Base-by-base conservation (phyloP, 2,113 vertebrate genomes). In the Chauna torquata region DNA sequence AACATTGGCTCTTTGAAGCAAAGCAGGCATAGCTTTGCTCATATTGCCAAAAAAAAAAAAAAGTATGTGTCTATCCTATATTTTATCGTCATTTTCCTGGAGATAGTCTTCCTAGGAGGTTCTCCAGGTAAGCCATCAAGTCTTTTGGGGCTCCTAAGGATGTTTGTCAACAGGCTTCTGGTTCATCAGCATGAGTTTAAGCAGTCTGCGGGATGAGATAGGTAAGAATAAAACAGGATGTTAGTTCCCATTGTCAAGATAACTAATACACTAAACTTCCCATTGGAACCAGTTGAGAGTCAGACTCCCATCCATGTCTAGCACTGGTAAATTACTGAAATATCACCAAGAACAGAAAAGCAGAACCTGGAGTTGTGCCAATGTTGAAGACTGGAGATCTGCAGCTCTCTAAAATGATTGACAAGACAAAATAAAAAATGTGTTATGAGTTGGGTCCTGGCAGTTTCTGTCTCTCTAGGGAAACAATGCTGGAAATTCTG, bases 1-100 rank as follows among this genome's bases (percentile, higher is more conserved):
- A 59, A 66, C 82, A 88, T 1, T 23, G 3, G 23, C 66, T 94
- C 42, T 75, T 89, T 84, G 68, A 95, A 97, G 66, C n/a, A 91
- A 92, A 86, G 45, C 27, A 52, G 44, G 30, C 54, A 71, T 11
- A 78, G 54, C 17, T 88, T 86, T 92, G 59, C 13, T 68, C 7
- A 55, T 89, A 34, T 11, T 86, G 52, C 25, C 50, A 42, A 42
- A 12, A 42, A 42, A 12, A 49, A 49, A 19, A 52, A 69, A 71
- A 32, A 10, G 10, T 50, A 71, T 76, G 85, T 82, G 34, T 23
- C 69, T 84, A 11, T 58, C 38, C n/a, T 49, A 7, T 38, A 83
- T 78, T 96, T 78, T 57, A 64, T 74, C 75, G 72, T 84, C 5
- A 11, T 68, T 92, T 84, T 91, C 69, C 69, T 54, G 45, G 50